Base-by-base conservation (phyloP, 2,888 invertebrate genomes). In the Ischnus inquisitorius region DNA sequence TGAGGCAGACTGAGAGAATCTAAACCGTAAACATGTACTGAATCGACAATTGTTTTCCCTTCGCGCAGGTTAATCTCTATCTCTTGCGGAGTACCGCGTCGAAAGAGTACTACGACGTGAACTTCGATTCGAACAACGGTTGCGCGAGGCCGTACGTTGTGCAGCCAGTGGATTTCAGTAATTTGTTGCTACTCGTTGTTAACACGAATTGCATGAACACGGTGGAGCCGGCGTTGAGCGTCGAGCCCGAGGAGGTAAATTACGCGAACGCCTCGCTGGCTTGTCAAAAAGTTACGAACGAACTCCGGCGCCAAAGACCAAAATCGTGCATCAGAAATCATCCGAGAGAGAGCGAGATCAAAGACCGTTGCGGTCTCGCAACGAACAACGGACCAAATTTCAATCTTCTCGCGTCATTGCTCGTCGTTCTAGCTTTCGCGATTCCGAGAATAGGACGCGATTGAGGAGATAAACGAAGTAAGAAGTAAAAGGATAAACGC, bases 111-210 rank as follows among this genome's bases (percentile, higher is more conserved):
- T 92, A 91, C 86, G 89, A 92, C 81, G 86, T 91, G 12, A 89
- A 91, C 46, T 88, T 88, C 19, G 88, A 90, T 34, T 82, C 87
- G 12, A 78, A 82, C 1, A 78, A 83, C 2, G 86, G 85, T 12
- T 93, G 93, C 76, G 62, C 57, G 14, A 94, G 96, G 90, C 96
- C 96, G 25, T 97, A 96, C 93, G 96, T 97, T 86, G 96, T 96
- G 1, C 95, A 97, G 87, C 95, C 96, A 57, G 97, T 98, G 81
- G 96, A 96, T 82, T 95, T 95, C 87, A 97, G 97, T 74, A 98
- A 97, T 92, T 95, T 98, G 94, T 94, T 98, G 80, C 94, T 98
- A 89, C 94, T 98, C 64, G 97, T 97, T 19, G 95, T 97, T n/a
- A 96, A 97, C 90, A 90, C 87, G 5, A 94, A 95, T 82, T 97